Conservation (phyloP, 2,888 invertebrate genomes). For the Patella ulyssiponensis region DNA sequence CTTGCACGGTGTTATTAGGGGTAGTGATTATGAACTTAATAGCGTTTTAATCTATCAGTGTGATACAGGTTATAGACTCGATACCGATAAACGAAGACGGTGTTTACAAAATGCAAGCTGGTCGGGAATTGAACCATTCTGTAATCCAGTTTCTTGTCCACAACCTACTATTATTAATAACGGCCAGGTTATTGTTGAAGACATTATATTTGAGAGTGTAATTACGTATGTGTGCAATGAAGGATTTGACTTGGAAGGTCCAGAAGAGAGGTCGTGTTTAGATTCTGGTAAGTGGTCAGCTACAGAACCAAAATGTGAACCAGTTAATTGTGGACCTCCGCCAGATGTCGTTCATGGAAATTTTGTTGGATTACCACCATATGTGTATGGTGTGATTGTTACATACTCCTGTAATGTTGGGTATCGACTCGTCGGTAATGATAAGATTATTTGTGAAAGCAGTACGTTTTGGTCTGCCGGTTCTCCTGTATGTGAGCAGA, state of each 20-base stretch:
- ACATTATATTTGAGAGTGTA: constrained; percentile 50
- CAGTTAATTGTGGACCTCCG: constrained; percentile 19
- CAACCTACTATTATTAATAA: constrained; percentile 43
- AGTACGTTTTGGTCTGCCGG: constrained; percentile 49
- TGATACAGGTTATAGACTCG: constrained; percentile 56
- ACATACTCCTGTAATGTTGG: constrained; percentile 80
- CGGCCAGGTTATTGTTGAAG: constrained; percentile 42
- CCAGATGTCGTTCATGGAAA: constrained; percentile 24
- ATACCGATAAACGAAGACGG: constrained; percentile 43
- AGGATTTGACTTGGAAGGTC: constrained; percentile 50
- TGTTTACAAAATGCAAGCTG: constrained; percentile 58
- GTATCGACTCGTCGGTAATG: constrained; percentile 47
- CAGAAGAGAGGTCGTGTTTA: constrained; percentile 37
- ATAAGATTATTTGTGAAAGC: constrained; percentile 37
- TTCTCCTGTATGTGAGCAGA: constrained; percentile 46
- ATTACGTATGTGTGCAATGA: constrained; percentile 54
- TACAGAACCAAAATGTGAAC: constrained; percentile 57
- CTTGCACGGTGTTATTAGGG: constrained; percentile 44
- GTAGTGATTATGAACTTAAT: constrained; percentile 41
- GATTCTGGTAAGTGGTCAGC: constrained; percentile 49
- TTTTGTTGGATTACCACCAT: constrained; percentile 32
- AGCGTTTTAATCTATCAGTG: constrained; percentile 51
- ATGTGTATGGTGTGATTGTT: constrained; percentile 43
- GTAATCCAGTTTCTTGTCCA: constrained; percentile 62
- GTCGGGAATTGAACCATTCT: constrained; percentile 63